Conservation (phyloP, 2,113 vertebrate species). For the Empidonax traillii region DNA sequence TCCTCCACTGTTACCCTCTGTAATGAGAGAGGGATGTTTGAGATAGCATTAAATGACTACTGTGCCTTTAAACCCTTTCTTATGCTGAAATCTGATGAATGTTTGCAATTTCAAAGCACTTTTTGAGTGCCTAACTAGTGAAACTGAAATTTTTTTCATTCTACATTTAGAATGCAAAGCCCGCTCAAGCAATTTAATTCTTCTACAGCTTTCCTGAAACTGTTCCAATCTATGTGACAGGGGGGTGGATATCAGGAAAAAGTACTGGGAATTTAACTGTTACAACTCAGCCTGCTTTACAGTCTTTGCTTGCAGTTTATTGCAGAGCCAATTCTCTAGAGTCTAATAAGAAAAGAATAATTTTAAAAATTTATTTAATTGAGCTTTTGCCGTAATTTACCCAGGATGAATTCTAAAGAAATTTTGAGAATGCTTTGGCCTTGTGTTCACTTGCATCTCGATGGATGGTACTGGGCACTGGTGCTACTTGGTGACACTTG, state of each 20-base stretch:
- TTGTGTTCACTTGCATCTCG: not conserved
- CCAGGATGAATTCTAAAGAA: not conserved
- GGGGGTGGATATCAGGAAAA: not conserved
- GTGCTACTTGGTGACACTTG: not conserved
- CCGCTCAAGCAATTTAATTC: not conserved
- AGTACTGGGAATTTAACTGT: not conserved
- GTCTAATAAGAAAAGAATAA: not conserved
- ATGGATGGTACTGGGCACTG: not conserved
- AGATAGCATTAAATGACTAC: not conserved
- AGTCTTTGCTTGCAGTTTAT: not conserved
- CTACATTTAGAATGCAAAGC: not conserved
- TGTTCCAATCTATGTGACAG: not conserved
- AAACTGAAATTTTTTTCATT: constrained; percentile 10
- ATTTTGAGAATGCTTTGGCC: not conserved
- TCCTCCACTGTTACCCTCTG: not conserved
- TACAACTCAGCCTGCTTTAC: not conserved
- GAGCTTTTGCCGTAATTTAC: not conserved
- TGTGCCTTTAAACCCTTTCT: constrained; percentile 1
- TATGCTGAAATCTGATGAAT: not conserved
- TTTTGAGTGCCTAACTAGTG: not conserved
- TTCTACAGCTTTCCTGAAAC: constrained; percentile 9
- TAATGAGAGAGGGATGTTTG: not conserved
- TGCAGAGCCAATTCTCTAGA: not conserved
- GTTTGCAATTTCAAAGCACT: not conserved
- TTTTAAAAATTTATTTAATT: not conserved